Percentiles rank a stretch among this genome's conserved stretches.
These are phyloP conservation scores for Eilema griseolum DNA, from an alignment of 2,888 invertebrate species.

Conservation along the genomic window DNA sequence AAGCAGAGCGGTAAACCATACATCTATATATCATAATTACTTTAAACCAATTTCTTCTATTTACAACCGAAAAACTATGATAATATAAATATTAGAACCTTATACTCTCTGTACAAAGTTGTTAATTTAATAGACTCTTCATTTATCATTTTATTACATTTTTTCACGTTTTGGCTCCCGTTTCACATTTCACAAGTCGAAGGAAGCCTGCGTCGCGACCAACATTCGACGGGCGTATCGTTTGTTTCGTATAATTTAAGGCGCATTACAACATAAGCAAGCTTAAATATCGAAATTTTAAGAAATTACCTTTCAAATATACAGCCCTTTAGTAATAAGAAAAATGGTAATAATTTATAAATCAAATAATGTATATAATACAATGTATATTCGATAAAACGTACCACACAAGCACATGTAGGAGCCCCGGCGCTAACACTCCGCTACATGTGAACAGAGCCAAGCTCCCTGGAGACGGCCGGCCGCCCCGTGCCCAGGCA, in stretches of 20 bases:
- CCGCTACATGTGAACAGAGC: too few species aligned
- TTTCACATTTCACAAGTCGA: slow-evolving; percentile 29
- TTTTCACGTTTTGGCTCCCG: slow-evolving; percentile 30
- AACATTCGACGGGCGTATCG: slow-evolving; percentile 12
- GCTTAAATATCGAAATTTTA: slow-evolving; percentile 28
- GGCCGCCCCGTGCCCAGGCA: background rate
- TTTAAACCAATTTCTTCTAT: slow-evolving; percentile 70
- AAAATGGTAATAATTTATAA: slow-evolving; percentile 22
- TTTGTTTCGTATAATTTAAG: slow-evolving; percentile 25
- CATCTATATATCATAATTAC: slow-evolving; percentile 55
- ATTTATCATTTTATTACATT: slow-evolving; percentile 43
- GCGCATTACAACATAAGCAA: slow-evolving; percentile 31
- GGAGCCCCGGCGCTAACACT: background rate
- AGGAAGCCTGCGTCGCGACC: background rate
- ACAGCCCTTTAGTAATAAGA: slow-evolving; percentile 21
- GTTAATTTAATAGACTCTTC: slow-evolving; percentile 70
- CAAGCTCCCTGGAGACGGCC: background rate
- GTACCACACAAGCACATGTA: background rate
- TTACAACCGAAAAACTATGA: slow-evolving; percentile 67
- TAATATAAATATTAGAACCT: slow-evolving; percentile 78
- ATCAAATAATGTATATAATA: slow-evolving; percentile 30
- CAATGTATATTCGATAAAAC: slow-evolving; percentile 13
- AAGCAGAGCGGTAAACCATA: slow-evolving; percentile 58
- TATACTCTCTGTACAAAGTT: slow-evolving; percentile 80
- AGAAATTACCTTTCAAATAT: slow-evolving; percentile 29